Base-by-base conservation (phyloP, 2,888 invertebrate species). In the Drosophila testacea region DNA sequence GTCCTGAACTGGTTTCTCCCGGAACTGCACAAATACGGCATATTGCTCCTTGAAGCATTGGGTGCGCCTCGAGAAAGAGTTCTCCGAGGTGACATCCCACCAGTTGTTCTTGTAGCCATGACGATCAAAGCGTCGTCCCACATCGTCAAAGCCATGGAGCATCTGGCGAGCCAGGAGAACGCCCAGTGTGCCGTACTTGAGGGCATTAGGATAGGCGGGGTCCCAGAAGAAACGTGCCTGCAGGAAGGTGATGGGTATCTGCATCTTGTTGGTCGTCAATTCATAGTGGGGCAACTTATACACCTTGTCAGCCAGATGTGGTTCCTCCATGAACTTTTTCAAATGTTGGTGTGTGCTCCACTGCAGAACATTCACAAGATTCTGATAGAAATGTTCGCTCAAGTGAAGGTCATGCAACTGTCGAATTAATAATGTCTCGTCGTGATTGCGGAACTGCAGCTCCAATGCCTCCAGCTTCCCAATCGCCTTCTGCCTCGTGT, bases 141-240 rank as follows among this genome's bases (percentile, higher is more conserved):
- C 64, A 0, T 84, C 83, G 56, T 92, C 92, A 59, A 92, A 92
- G 5, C 89, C 92, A 41, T 89, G 91, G 2, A 91, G 68, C 82
- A 92, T 86, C 73, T 92, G 90, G 13, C 91, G 90, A 0, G 91
- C 92, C 5, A 91, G 66, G 0, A 91, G 64, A 4, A 87, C 90
- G 0, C 92, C 92, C 10, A 92, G 63, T 0, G 91, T 83, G 41
- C 86, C 89, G 39, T 87, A 92, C 27, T 91, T 91, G 6, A 91
- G 62, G 2, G 92, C 84, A 51, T 81, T 82, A 0, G 91, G 91
- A 71, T 92, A 92, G 22, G 83, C 78, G 2, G 85, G 73, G 67
- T 92, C 91, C 84, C 91, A 92, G 52, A 92, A 88, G 76, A 92
- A 90, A 3, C 91, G 90, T 1, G 91, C 82, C 57, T 92, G 91